Conservation (phyloP, 2,888 invertebrate genomes). For the Caenorhabditis sinica region DNA sequence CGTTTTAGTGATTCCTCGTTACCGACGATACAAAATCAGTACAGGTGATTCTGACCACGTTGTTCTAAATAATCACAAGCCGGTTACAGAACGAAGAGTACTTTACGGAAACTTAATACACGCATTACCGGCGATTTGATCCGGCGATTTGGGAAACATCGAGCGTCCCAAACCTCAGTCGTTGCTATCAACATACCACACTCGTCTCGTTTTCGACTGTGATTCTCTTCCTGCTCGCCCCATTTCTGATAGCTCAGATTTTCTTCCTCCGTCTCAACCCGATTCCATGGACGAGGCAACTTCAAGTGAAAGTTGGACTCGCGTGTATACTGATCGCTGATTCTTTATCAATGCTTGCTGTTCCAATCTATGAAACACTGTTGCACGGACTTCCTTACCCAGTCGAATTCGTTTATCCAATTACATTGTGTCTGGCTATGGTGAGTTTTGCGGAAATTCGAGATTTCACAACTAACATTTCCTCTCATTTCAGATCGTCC, state of each 20-base stretch:
- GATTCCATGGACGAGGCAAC: constrained; percentile 77
- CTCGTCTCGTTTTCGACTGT: constrained; percentile 92
- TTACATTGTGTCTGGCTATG: constrained; percentile 78
- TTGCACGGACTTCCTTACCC: constrained; percentile 67
- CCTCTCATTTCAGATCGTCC: constrained; percentile 75
- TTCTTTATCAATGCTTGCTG: constrained; percentile 75
- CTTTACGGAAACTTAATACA: not conserved
- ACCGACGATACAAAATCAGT: constrained; percentile 24
- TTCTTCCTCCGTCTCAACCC: constrained; percentile 67
- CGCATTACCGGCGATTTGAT: no score
- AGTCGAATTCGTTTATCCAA: constrained; percentile 82
- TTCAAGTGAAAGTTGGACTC: constrained; percentile 77
- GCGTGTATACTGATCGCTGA: constrained; percentile 76
- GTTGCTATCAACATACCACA: constrained; percentile 94
- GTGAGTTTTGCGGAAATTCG: constrained; percentile 51
- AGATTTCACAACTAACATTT: no score
- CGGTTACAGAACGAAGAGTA: constrained; percentile 27
- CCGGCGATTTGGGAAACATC: constrained; percentile 88
- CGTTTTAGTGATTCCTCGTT: constrained; percentile 24
- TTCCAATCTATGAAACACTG: constrained; percentile 77
- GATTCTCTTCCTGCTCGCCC: constrained; percentile 76
- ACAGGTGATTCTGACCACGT: not conserved
- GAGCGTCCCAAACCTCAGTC: constrained; percentile 90
- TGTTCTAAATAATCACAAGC: not conserved
- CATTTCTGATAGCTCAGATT: constrained; percentile 78